Base-by-base conservation (phyloP, 2,888 invertebrate genomes). In the Tridacna gigas region DNA sequence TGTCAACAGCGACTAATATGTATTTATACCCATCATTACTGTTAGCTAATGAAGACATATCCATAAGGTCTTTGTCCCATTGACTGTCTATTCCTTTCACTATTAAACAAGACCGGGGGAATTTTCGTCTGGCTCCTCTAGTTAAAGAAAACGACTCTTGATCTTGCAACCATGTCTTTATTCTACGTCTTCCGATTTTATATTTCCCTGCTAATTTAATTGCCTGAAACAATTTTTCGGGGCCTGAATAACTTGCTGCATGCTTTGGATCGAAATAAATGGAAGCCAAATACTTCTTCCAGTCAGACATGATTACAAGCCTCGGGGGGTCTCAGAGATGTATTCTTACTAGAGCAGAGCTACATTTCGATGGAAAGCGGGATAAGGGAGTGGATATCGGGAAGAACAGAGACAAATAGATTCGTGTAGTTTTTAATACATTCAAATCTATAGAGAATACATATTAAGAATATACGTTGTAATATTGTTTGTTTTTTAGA, bases 121-220 rank as follows among this genome's bases (percentile, higher is more conserved):
- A 80, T 69, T 67, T 74, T 47, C 71, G 25, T 74, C 80, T 79
- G 11, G 67, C 78, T 61, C 61, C 60, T 76, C 60, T 69, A 5
- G 81, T 83, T 63, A 86, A 47, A 7, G 84, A 83, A 78, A 77
- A 86, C 0, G 81, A 37, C 22, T 83, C 79, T 60, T 86, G 81
- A 56, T 78, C 77, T 63, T 79, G 77, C 18, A 86, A 69, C 86
- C 86, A 84, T 82, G 83, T 60, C 47, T 56, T 37, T 37, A 86
- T 81, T 18, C 76, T 28, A 22, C 83, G 61, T 67, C 74, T 71
- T 0, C 77, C 77, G 26, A 86, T 81, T 65, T n/a, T n/a, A n/a
- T n/a, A n/a, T n/a, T n/a, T n/a, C n/a, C n/a, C n/a, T n/a, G n/a
- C n/a, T n/a, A n/a, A n/a, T n/a, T n/a, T n/a, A n/a, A n/a, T n/a